These are phyloP conservation scores for Leptinotarsa undecemlineata DNA, from an alignment of 1,140 invertebrate genomes.

Conservation along the genomic window DNA sequence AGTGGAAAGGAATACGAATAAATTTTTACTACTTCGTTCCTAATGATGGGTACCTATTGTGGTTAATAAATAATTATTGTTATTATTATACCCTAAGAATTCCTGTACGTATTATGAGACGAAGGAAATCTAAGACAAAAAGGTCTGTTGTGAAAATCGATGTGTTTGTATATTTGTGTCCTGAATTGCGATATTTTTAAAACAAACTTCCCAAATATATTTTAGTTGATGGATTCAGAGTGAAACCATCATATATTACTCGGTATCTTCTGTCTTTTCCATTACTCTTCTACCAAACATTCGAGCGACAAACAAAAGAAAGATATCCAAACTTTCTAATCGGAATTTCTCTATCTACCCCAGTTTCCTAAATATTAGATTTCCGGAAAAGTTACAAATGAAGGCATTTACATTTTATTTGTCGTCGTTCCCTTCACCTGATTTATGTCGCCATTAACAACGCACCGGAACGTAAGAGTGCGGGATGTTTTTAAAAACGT, in stretches of 20 bases:
- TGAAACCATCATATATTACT: neutral
- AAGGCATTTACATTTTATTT: slow-evolving; percentile 28
- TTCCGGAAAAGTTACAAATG: slow-evolving; percentile 21
- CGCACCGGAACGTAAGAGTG: slow-evolving; percentile 3
- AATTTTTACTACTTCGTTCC: no score
- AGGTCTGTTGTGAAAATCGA: no score
- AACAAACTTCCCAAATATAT: neutral
- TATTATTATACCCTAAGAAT: no score
- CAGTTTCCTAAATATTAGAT: slow-evolving; percentile 20
- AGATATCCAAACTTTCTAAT: slow-evolving; percentile 25
- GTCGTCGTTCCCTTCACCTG: slow-evolving; percentile 8
- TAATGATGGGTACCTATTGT: no score
- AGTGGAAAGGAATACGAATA: no score
- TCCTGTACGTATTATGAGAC: no score
- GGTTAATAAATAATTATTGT: no score
- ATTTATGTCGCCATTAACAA: slow-evolving; percentile 21
- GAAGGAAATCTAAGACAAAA: no score
- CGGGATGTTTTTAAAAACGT: neutral
- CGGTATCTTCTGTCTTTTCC: neutral
- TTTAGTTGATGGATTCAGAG: neutral
- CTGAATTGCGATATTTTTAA: neutral
- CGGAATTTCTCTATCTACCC: slow-evolving; percentile 18
- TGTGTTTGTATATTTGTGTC: no score
- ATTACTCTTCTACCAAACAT: slow-evolving; percentile 7
- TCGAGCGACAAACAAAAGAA: neutral